Percentiles rank a stretch among this genome's conserved stretches.
These are phyloP conservation scores for Leguminivora glycinivorella DNA, from an alignment of 1,140 invertebrate genomes.

Conservation along the genomic window DNA sequence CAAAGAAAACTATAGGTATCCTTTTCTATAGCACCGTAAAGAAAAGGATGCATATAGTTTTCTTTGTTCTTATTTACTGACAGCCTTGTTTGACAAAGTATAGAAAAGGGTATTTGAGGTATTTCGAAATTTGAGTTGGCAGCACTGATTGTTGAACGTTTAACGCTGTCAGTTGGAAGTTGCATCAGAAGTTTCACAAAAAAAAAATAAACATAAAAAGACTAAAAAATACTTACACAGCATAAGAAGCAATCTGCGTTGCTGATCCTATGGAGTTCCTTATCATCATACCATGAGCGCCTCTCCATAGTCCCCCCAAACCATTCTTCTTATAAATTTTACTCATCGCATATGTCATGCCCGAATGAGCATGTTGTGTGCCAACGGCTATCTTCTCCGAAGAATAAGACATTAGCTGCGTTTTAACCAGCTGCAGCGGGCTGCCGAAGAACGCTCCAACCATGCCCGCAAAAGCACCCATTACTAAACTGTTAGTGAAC, in stretches of 20 bases:
- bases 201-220: too few relatives aligned
- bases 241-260: conserved; percentile 72
- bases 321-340: conserved; percentile 87
- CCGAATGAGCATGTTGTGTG: conserved; percentile 89
- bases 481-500: conserved; percentile 68
- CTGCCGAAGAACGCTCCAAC: conserved; percentile 75
- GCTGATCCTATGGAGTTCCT: conserved; percentile 80
- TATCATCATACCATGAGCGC: conserved; percentile 83
- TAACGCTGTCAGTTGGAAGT: too few relatives aligned
- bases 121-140: too few relatives aligned
- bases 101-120: too few relatives aligned
- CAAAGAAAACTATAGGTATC: too few relatives aligned
- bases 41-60: too few relatives aligned
- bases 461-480: conserved; percentile 70
- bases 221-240: conserved; percentile 57
- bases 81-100: too few relatives aligned
- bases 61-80: too few relatives aligned
- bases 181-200: too few relatives aligned
- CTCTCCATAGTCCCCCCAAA: conserved; percentile 87
- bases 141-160: too few relatives aligned
- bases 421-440: conserved; percentile 93
- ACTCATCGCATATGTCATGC: conserved; percentile 84
- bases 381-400: conserved; percentile 91
- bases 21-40: too few relatives aligned
- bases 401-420: conserved; percentile 92